These are phyloP conservation scores for Numenius phaeopus DNA, from an alignment of 2,797 vertebrate genomes.

Conservation along the genomic window DNA sequence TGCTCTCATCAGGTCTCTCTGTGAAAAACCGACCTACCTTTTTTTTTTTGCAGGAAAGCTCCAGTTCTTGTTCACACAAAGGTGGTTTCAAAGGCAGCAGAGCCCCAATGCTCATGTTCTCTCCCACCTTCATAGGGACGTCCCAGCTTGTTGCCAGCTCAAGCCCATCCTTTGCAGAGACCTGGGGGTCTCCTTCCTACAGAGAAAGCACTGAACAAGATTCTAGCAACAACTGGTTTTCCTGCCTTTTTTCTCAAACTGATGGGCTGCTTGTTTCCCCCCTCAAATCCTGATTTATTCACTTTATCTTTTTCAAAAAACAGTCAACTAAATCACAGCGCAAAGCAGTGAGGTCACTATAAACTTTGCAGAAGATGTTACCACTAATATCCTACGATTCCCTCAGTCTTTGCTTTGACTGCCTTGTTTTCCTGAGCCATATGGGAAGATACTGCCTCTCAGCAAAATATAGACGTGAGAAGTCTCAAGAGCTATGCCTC, in stretches of 20 bases:
- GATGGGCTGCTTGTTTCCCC: background rate
- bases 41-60: background rate
- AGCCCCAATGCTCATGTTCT: background rate
- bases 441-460: background rate
- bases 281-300: background rate
- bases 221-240: background rate
- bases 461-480: background rate
- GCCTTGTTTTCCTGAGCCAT: constrained; percentile 20
- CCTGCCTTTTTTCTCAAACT: background rate
- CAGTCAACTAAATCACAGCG: background rate
- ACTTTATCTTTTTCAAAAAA: background rate
- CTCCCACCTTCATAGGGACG: background rate
- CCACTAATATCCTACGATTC: background rate
- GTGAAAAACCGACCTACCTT: background rate
- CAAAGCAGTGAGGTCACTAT: background rate
- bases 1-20: background rate
- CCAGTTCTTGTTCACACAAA: background rate
- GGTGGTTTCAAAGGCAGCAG: background rate
- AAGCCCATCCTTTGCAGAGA: background rate
- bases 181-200: background rate
- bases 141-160: background rate
- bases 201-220: background rate
- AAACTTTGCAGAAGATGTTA: background rate
- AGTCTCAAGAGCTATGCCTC: background rate
- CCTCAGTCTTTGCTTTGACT: constrained; percentile 10